Percentiles rank a stretch among this genome's conserved stretches.
Evolutionary conservation across 2,797 vertebrate species (phyloP).

Genomic region (Scleropages formosus): DNA sequence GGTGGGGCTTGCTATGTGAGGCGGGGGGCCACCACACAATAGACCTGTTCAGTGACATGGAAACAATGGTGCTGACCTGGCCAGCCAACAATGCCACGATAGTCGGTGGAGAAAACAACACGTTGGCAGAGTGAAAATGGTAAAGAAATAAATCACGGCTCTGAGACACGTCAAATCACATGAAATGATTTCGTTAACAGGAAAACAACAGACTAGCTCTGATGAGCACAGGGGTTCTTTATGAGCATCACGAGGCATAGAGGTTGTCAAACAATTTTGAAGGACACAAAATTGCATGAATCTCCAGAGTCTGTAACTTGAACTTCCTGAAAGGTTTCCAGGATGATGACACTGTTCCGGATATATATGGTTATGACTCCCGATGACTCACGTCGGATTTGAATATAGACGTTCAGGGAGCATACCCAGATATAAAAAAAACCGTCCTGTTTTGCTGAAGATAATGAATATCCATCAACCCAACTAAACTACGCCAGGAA

Average conservation of each 20-base stretch:
- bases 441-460: slow-evolving; percentile 23
- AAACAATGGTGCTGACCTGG: background rate
- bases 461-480: slow-evolving; percentile 46
- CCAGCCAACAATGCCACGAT: no score
- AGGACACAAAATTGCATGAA: background rate
- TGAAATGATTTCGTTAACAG: background rate
- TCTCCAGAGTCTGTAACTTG: background rate
- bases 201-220: no score
- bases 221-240: no score
- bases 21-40: background rate
- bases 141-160: background rate
- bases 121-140: background rate
- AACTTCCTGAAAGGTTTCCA: background rate
- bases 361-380: background rate
- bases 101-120: no score
- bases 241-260: background rate
- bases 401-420: background rate
- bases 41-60: background rate
- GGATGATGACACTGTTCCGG: background rate
- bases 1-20: background rate
- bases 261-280: background rate
- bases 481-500: slow-evolving; percentile 42
- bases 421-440: background rate
- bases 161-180: background rate
- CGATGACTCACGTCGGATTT: background rate